phyloP scores from a whole-genome alignment of 2,888 invertebrate genomes.

The Arrhopalites spinosus region DNA sequence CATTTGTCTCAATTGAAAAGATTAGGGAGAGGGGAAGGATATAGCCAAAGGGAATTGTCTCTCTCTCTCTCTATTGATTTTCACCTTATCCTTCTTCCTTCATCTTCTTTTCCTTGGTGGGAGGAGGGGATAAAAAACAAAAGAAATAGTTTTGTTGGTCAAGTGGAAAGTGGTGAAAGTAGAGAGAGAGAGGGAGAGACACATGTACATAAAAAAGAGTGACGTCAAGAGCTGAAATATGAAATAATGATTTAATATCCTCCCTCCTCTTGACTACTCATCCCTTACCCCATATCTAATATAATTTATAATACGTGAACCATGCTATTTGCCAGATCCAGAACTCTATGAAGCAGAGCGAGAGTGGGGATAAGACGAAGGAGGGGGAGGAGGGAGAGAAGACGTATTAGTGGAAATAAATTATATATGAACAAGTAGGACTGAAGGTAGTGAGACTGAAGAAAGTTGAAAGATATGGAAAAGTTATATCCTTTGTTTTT shows the following conservation, averaged over 20 bases:
- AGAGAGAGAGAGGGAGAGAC: no score
- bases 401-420: background rate
- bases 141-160: background rate
- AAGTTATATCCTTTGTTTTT: conserved; percentile 4
- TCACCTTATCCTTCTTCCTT: background rate
- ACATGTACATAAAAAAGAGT: background rate
- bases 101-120: background rate
- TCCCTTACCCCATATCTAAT: background rate
- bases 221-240: conserved; percentile 9
- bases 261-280: background rate
- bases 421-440: no score
- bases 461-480: background rate
- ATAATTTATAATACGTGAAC: conserved; percentile 9
- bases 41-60: background rate
- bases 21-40: background rate
- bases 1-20: conserved; percentile 15
- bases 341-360: no score
- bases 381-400: background rate
- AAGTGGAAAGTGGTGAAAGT: background rate
- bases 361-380: no score
- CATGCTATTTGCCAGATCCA: no score
- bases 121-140: background rate
- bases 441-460: background rate
- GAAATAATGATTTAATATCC: conserved; percentile 17
- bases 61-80: conserved; percentile 9